Evolutionary conservation across 2,113 vertebrate genomes (phyloP).

Genomic region (Helogale parvula): DNA sequence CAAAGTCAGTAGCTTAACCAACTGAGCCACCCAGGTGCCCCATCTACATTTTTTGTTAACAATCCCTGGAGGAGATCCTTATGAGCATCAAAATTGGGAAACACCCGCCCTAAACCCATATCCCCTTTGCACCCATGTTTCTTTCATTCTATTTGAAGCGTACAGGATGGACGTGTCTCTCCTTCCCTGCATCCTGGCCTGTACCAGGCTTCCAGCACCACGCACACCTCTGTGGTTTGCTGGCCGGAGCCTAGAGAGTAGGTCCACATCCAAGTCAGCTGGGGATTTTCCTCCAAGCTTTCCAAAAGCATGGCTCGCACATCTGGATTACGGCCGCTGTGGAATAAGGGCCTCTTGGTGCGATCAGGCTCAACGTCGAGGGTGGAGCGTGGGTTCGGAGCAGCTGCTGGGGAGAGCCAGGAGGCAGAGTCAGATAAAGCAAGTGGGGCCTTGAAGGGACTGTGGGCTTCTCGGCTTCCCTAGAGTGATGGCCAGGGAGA

Average conservation of each 20-base stretch:
- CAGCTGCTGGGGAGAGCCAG: not conserved
- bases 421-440: not conserved
- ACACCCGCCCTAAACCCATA: not conserved
- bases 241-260: not conserved
- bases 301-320: conserved; percentile 65
- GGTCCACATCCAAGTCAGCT: conserved; percentile 55
- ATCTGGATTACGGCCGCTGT: conserved; percentile 24
- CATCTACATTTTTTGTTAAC: not conserved
- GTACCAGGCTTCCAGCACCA: fast-evolving
- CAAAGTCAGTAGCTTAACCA: too few species aligned
- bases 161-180: fast-evolving
- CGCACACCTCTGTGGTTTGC: not conserved
- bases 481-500: not conserved
- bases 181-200: not conserved
- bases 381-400: not conserved
- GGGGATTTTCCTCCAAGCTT: conserved; percentile 72
- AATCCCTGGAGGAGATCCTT: not conserved
- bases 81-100: not conserved
- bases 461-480: not conserved
- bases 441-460: not conserved
- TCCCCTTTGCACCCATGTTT: not conserved
- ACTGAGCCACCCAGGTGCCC: too few species aligned
- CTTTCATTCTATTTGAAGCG: not conserved
- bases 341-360: conserved; percentile 27
- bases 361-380: not conserved